Evolutionary conservation across 2,888 invertebrate genomes (phyloP).

Genomic region (Eudemis profundana): DNA sequence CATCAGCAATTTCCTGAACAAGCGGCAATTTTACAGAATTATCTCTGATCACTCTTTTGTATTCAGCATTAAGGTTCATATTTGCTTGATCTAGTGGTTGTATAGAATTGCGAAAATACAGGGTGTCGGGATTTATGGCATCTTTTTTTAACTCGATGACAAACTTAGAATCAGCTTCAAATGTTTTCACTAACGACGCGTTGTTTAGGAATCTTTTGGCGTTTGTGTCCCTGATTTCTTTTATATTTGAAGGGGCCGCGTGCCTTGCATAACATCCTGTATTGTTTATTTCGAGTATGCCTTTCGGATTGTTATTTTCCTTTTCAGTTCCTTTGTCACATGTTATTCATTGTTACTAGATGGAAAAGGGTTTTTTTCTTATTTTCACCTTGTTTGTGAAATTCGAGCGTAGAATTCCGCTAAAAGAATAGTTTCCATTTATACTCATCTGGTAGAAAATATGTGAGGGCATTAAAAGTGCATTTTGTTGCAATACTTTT

Average conservation of each 20-base stretch:
- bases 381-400: neutral
- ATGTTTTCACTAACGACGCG: constrained; percentile 64
- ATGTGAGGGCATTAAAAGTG: too few relatives aligned
- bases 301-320: constrained; percentile 27
- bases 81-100: neutral
- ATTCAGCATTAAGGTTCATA: neutral
- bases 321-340: constrained; percentile 24
- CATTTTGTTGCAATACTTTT: too few relatives aligned
- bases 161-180: constrained; percentile 67
- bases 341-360: neutral
- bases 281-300: constrained; percentile 28
- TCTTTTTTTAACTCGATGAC: constrained; percentile 75
- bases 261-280: constrained; percentile 31
- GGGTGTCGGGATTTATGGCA: constrained; percentile 50
- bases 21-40: constrained; percentile 9
- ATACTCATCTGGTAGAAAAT: too few relatives aligned
- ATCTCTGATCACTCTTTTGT: neutral
- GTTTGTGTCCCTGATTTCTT: constrained; percentile 57
- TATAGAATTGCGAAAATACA: constrained; percentile 25
- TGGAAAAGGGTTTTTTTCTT: neutral
- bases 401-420: neutral
- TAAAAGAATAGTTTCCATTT: too few relatives aligned
- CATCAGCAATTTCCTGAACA: neutral
- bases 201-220: constrained; percentile 65
- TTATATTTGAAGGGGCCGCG: constrained; percentile 47